These are phyloP conservation scores for Galeopsomyia nigrocyanea DNA, from an alignment of 2,888 invertebrate species.

Conservation along the genomic window DNA sequence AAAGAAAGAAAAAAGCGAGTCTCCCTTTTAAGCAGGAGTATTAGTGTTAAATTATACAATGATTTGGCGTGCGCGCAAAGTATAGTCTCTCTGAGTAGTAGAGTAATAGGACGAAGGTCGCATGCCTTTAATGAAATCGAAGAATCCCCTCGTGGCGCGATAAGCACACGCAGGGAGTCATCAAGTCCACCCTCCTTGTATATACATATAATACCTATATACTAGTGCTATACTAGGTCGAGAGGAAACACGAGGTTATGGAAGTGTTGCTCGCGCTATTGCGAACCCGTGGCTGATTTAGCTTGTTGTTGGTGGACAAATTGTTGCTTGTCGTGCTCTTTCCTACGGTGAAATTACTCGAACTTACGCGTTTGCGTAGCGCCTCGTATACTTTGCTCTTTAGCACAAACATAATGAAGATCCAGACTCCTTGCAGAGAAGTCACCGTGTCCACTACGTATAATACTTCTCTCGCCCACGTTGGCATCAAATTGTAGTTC, in stretches of 20 bases:
- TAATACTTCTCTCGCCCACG: slow-evolving; percentile 56
- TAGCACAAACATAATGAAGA: slow-evolving; percentile 80
- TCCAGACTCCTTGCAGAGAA: slow-evolving; percentile 79
- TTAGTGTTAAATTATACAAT: too few relatives aligned
- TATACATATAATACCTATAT: too few relatives aligned
- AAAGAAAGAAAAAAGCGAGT: too few relatives aligned
- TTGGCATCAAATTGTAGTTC: slow-evolving; percentile 45
- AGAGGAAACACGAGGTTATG: slow-evolving; percentile 52
- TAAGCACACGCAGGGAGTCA: too few relatives aligned
- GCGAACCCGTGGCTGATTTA: slow-evolving; percentile 47
- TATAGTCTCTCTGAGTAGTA: too few relatives aligned
- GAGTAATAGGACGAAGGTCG: too few relatives aligned
- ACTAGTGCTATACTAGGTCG: too few relatives aligned
- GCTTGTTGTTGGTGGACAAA: slow-evolving; percentile 17
- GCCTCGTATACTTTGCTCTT: slow-evolving; percentile 77
- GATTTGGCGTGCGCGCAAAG: too few relatives aligned
- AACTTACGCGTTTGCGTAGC: slow-evolving; percentile 71
- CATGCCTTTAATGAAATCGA: too few relatives aligned
- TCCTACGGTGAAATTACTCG: neutral
- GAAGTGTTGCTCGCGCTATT: slow-evolving; percentile 56
- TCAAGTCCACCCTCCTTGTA: too few relatives aligned
- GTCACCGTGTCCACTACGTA: slow-evolving; percentile 77
- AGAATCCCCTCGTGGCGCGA: too few relatives aligned
- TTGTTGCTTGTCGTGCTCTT: neutral
- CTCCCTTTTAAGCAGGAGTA: too few relatives aligned